These are phyloP conservation scores for Spodoptera picta DNA, from an alignment of 2,888 invertebrate genomes.

Conservation along the genomic window DNA sequence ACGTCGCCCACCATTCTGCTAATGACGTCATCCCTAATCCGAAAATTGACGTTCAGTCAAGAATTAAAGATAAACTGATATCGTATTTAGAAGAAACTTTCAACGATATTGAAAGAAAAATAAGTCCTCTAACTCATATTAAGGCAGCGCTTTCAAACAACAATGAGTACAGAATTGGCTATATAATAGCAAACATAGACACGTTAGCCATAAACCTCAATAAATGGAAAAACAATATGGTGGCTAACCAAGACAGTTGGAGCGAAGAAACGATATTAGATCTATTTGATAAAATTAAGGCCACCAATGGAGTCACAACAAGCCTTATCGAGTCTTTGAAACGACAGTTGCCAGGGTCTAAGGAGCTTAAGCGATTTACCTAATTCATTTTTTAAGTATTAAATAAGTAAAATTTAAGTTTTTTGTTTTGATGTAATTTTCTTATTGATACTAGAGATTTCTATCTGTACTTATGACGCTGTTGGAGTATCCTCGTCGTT, in stretches of 20 bases:
- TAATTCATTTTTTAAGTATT: background rate
- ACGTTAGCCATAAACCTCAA: constrained; percentile 62
- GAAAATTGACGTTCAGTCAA: background rate
- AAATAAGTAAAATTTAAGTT: no score
- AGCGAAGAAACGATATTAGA: constrained; percentile 61
- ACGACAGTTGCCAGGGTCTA: constrained; percentile 32
- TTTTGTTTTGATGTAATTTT: no score
- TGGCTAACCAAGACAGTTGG: constrained; percentile 52
- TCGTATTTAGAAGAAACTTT: constrained; percentile 61
- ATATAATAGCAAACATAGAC: constrained; percentile 70
- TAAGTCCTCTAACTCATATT: constrained; percentile 50
- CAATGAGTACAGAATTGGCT: constrained; percentile 65
- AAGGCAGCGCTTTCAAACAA: constrained; percentile 55
- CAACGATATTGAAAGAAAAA: constrained; percentile 60
- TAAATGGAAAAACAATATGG: constrained; percentile 59
- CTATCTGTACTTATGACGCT: no score
- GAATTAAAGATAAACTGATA: constrained; percentile 61
- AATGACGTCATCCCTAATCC: no score
- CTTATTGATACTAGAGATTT: no score
- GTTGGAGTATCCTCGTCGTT: no score
- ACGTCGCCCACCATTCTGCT: no score
- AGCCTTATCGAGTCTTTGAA: constrained; percentile 59
- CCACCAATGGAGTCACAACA: constrained; percentile 50
- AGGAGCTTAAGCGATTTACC: background rate
- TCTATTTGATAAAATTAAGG: constrained; percentile 64